A percentile compares a stretch with the other conserved stretches of the same genome.
These are phyloP conservation scores for Uria aalge DNA, from an alignment of 2,113 vertebrate genomes.

Conservation along the genomic window DNA sequence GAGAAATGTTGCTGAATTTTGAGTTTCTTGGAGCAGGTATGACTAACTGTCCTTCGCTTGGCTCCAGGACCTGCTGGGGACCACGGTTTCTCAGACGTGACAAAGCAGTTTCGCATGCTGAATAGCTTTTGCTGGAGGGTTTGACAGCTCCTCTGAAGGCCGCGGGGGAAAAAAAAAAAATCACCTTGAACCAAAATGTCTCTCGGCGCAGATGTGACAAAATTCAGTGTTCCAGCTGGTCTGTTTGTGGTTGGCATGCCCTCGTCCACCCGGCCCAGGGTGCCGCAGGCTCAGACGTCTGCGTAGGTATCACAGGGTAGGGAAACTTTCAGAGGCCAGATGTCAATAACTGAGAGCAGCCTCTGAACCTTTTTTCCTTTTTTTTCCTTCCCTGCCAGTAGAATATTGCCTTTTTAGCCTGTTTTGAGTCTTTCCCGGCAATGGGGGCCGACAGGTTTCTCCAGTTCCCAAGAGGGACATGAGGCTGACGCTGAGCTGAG, in stretches of 20 bases:
- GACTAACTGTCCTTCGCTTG: background rate
- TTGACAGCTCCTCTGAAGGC: slow-evolving; percentile 12
- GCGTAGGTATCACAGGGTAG: background rate
- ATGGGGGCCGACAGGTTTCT: background rate
- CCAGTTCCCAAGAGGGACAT: fast-evolving
- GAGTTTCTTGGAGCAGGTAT: background rate
- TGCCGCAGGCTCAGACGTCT: background rate
- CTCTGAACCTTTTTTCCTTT: background rate
- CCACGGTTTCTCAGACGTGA: background rate
- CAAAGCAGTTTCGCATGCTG: background rate
- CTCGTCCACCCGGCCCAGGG: fast-evolving
- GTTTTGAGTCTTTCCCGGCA: background rate
- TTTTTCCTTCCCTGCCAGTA: background rate
- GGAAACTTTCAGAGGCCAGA: background rate
- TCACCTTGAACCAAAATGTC: background rate
- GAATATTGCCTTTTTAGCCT: background rate
- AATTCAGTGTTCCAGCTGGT: fast-evolving
- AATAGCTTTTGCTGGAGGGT: background rate
- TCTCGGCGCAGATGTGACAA: background rate
- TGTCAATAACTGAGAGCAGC: background rate
- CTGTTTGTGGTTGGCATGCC: background rate
- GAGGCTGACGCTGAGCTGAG: background rate
- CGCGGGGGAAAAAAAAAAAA: background rate
- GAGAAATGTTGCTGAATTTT: background rate
- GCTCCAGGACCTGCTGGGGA: background rate